Evolutionary conservation across 1,140 invertebrate species (phyloP).

Genomic region (Drosophila willistoni): DNA sequence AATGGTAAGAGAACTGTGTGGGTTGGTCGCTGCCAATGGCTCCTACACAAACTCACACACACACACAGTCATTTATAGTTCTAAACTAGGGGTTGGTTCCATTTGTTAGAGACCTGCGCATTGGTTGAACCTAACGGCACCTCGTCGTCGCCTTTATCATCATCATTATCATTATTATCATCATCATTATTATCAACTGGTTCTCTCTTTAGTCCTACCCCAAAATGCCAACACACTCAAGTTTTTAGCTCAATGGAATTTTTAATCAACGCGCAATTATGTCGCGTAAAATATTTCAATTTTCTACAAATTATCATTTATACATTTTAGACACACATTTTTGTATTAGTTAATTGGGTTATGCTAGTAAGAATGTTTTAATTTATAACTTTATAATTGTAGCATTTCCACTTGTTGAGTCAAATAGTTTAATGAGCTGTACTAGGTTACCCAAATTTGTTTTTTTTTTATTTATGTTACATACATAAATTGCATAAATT

Average conservation of each 20-base stretch:
- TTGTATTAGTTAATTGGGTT: background rate
- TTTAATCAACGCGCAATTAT: slow-evolving; percentile 79
- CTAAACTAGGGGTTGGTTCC: slow-evolving; percentile 75
- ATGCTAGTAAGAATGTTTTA: background rate
- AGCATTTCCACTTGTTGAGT: slow-evolving; percentile 1
- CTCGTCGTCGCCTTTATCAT: slow-evolving; percentile 19
- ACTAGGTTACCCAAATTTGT: too few species aligned
- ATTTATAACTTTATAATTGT: background rate
- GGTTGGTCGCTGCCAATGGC: slow-evolving; percentile 70
- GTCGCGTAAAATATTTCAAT: slow-evolving; percentile 18
- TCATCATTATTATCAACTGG: slow-evolving; percentile 38
- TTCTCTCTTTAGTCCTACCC: slow-evolving; percentile 63
- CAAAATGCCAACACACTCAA: slow-evolving; percentile 32
- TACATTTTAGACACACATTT: background rate
- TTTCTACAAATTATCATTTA: slow-evolving; percentile 4
- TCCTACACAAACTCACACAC: slow-evolving; percentile 58
- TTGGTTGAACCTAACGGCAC: slow-evolving; percentile 32
- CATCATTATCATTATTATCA: slow-evolving; percentile 15
- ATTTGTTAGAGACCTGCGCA: slow-evolving; percentile 76
- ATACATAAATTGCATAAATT: too few species aligned
- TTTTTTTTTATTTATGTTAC: too few species aligned
- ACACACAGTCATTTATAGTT: slow-evolving; percentile 30
- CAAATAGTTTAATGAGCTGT: background rate
- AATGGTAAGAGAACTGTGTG: slow-evolving; percentile 52
- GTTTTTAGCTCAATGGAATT: slow-evolving; percentile 50